phyloP scores from a whole-genome alignment of 2,113 vertebrate genomes.

The Misgurnus anguillicaudatus region DNA sequence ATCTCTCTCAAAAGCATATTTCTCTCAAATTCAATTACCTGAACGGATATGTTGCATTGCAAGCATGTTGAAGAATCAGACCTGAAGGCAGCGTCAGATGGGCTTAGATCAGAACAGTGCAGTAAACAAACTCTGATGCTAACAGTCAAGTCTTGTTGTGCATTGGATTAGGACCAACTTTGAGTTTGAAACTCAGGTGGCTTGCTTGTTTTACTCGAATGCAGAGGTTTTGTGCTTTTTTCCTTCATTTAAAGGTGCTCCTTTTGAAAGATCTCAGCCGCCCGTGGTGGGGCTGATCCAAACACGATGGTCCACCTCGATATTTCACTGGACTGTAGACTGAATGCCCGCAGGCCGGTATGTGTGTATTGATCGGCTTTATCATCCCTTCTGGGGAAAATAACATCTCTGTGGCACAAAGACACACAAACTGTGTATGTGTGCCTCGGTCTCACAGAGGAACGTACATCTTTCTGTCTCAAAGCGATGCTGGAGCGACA shows the following conservation, averaged over 20 bases:
- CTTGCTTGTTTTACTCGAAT: background rate
- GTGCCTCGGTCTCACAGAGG: background rate
- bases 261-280: slow-evolving; percentile 33
- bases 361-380: slow-evolving; percentile 65
- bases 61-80: background rate
- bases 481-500: background rate
- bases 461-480: slow-evolving; percentile 26
- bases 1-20: background rate
- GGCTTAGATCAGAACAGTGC: background rate
- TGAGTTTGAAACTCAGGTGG: background rate
- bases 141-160: background rate
- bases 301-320: slow-evolving; percentile 34
- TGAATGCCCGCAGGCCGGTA: slow-evolving; percentile 49
- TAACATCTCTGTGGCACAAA: slow-evolving; percentile 62
- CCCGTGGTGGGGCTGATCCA: slow-evolving; percentile 42
- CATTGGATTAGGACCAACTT: background rate
- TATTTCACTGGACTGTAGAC: slow-evolving; percentile 33
- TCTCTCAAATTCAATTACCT: background rate
- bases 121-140: background rate
- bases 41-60: background rate
- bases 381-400: slow-evolving; percentile 62
- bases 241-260: slow-evolving; percentile 18
- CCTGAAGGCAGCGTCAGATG: background rate
- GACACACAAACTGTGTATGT: slow-evolving; percentile 49
- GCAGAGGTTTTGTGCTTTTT: slow-evolving; percentile 11